Conservation (phyloP, 2,888 invertebrate genomes). For the Euproctis similis region DNA sequence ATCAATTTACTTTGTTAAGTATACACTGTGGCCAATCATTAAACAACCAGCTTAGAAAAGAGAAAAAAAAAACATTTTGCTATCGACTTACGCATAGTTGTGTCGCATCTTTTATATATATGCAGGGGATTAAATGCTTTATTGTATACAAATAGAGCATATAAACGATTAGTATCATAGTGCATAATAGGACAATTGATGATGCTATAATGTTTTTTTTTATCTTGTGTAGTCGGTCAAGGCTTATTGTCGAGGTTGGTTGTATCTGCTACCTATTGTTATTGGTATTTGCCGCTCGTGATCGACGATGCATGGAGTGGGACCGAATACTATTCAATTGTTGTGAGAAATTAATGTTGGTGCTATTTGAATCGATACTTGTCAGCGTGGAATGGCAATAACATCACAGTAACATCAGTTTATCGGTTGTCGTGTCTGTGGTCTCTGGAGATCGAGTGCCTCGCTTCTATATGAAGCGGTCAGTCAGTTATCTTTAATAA, state of each 20-base stretch:
- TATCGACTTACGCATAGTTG: conserved; percentile 6
- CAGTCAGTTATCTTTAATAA: too few relatives aligned
- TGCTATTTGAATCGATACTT: conserved; percentile 8
- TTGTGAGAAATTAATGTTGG: conserved; percentile 19
- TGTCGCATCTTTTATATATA: conserved; percentile 12
- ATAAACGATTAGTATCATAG: conserved; percentile 9
- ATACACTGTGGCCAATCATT: conserved; percentile 15
- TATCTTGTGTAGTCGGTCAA: conserved; percentile 37
- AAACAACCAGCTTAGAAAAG: conserved; percentile 13
- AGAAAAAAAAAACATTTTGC: conserved; percentile 12
- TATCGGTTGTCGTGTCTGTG: too few relatives aligned
- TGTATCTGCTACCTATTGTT: conserved; percentile 37
- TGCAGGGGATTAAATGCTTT: conserved; percentile 12
- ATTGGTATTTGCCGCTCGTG: conserved; percentile 25
- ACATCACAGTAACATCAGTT: conserved; percentile 5
- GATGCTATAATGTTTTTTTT: conserved; percentile 24
- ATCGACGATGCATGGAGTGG: conserved; percentile 35
- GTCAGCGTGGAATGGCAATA: conserved; percentile 3
- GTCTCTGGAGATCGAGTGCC: too few relatives aligned
- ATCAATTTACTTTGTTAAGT: conserved; percentile 26
- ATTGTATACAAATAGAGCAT: conserved; percentile 9
- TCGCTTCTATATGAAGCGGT: too few relatives aligned
- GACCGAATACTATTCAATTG: conserved; percentile 30
- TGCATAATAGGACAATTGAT: conserved; percentile 19
- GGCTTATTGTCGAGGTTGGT: conserved; percentile 38